These are phyloP conservation scores for Cryptops parisi DNA, from an alignment of 2,888 invertebrate genomes.

Conservation along the genomic window DNA sequence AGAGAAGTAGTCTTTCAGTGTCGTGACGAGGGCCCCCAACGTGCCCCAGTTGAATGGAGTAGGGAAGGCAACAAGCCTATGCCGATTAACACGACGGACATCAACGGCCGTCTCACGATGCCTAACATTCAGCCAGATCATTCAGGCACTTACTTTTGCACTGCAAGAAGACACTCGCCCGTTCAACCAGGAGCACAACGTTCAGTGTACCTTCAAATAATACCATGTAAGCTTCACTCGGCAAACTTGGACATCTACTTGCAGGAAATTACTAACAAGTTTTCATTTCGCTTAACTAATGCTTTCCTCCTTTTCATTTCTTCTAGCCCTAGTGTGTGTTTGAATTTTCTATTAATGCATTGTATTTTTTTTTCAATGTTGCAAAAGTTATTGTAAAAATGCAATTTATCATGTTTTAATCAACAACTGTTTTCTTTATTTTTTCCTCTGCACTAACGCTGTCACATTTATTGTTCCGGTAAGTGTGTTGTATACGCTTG, in stretches of 20 bases:
- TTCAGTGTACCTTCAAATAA: slow-evolving; percentile 55
- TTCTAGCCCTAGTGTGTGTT: no score
- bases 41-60: slow-evolving; percentile 60
- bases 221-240: slow-evolving; percentile 50
- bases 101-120: slow-evolving; percentile 70
- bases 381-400: no score
- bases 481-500: no score
- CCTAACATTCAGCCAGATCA: slow-evolving; percentile 59
- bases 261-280: no score
- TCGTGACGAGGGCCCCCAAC: slow-evolving; percentile 67
- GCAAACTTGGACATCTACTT: neutral
- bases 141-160: slow-evolving; percentile 68
- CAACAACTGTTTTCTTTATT: no score
- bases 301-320: neutral
- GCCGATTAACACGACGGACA: slow-evolving; percentile 58
- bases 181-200: slow-evolving; percentile 37
- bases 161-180: slow-evolving; percentile 51
- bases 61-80: slow-evolving; percentile 51
- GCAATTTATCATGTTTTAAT: no score
- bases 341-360: no score
- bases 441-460: no score
- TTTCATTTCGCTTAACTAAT: neutral
- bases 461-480: no score
- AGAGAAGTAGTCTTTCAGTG: slow-evolving; percentile 88
- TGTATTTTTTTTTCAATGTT: neutral